Evolutionary conservation across 2,888 invertebrate species (phyloP), one percentile per base, ranked within the genome.

Genomic region (Mantis religiosa): DNA sequence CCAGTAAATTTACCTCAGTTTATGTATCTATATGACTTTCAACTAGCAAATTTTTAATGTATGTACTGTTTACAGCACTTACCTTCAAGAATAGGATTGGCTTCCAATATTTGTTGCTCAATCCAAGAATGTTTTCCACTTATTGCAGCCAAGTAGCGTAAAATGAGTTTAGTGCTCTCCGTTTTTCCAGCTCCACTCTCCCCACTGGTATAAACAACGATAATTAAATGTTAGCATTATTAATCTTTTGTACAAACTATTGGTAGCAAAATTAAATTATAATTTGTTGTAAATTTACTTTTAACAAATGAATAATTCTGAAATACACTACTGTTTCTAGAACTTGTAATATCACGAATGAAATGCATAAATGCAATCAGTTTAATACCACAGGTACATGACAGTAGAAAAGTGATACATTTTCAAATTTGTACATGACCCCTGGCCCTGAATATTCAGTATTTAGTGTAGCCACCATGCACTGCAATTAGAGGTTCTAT

Each of bases 41-140:
- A 85, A 85, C 1, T 47, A 15, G n/a, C 41, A 27, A 47, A 81
- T 0, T 25, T 28, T 8, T 82, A 41, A 28, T 84, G 6, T 82
- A 8, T 28, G 12, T 82, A 15, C n/a, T 28, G 28, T 25, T 25
- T 1, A 14, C 12, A 41, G 41, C 9, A 87, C 87, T 89, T 91
- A 95, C 95, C 95, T 95, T 99, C 99, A 92, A 99, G 94, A 91
- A 99, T 98, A 0, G 99, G 98, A 94, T 99, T 99, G 0, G 99
- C 97, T 93, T 99, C 98, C 91, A 99, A 95, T 90, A 99, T 98
- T 93, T 99, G 99, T 92, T 99, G 98, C 93, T 99, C 99, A 90
- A 99, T 98, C 98, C 98, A 98, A 0, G 98, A 98, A 93, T 98
- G 98, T 92, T 98, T 98, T 0, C 98, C 98, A 92, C 98, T 98